A percentile compares a stretch with the other conserved stretches of the same genome.
Evolutionary conservation across 2,797 vertebrate genomes (phyloP).

Genomic region (Alexandromys oeconomus): DNA sequence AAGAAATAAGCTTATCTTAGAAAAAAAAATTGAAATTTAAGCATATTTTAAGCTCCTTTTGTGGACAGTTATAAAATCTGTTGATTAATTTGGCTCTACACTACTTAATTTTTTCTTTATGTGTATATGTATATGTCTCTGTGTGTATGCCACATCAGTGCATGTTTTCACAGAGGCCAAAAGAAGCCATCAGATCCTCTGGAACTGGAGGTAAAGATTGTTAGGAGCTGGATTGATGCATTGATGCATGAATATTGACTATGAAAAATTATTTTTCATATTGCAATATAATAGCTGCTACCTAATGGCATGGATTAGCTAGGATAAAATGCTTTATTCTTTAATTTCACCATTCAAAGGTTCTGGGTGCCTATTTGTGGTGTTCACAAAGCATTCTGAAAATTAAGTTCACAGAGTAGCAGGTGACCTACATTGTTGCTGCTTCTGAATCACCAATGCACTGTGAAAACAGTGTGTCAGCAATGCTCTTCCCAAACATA

Average conservation of each 20-base stretch:
- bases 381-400: slow-evolving; percentile 20
- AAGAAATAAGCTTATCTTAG: slow-evolving; percentile 6
- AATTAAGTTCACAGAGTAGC: slow-evolving; percentile 48
- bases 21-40: neutral
- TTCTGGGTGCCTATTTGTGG: neutral
- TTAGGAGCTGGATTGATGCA: neutral
- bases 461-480: slow-evolving; percentile 48
- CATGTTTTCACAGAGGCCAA: neutral
- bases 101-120: neutral
- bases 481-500: slow-evolving; percentile 23
- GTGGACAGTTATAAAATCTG: neutral
- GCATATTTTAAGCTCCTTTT: neutral
- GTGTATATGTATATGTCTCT: neutral
- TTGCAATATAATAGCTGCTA: neutral
- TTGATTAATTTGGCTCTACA: neutral
- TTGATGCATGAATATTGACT: neutral
- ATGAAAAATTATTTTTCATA: slow-evolving; percentile 4
- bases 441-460: slow-evolving; percentile 49
- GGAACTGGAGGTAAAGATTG: neutral
- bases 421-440: slow-evolving; percentile 27
- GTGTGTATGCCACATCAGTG: neutral
- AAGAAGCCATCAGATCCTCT: neutral
- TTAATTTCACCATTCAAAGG: neutral
- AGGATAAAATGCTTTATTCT: neutral
- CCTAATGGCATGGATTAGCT: neutral